Conservation (phyloP, 1,140 invertebrate species). For the Leptonema lineaticorne region DNA sequence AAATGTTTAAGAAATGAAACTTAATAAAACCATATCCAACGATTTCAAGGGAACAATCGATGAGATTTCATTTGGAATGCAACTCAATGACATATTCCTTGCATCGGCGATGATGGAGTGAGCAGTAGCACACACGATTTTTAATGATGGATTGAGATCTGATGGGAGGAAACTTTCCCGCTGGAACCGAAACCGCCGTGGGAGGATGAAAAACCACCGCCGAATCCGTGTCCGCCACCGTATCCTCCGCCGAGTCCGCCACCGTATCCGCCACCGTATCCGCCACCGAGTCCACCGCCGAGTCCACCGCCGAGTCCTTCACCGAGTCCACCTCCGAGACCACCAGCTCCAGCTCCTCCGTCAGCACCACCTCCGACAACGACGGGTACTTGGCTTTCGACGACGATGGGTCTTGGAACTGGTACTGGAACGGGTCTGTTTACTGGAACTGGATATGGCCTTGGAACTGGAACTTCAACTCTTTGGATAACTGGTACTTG, state of each 20-base stretch:
- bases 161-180: conserved; percentile 18
- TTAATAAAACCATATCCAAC: conserved; percentile 22
- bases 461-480: conserved; percentile 44
- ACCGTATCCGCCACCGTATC: conserved; percentile 36
- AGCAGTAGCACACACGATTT: neutral
- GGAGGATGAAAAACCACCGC: conserved; percentile 29
- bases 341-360: conserved; percentile 15
- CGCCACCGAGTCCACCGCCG: conserved; percentile 36
- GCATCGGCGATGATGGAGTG: conserved; percentile 22
- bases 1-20: neutral
- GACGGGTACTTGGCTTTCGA: conserved; percentile 57
- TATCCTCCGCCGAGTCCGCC: conserved; percentile 25
- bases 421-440: conserved; percentile 48
- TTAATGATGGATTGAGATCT: conserved; percentile 26
- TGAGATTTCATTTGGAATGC: conserved; percentile 11
- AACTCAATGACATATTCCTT: conserved; percentile 14
- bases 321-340: conserved; percentile 3
- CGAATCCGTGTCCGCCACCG: conserved; percentile 30
- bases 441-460: conserved; percentile 46
- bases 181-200: conserved; percentile 25
- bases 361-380: conserved; percentile 44
- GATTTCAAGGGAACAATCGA: neutral
- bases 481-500: conserved; percentile 48
- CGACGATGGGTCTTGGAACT: conserved; percentile 49
- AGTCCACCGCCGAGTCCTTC: conserved; percentile 2